Evolutionary conservation across 2,797 vertebrate genomes (phyloP).

Genomic region (Sebastes nivosus): DNA sequence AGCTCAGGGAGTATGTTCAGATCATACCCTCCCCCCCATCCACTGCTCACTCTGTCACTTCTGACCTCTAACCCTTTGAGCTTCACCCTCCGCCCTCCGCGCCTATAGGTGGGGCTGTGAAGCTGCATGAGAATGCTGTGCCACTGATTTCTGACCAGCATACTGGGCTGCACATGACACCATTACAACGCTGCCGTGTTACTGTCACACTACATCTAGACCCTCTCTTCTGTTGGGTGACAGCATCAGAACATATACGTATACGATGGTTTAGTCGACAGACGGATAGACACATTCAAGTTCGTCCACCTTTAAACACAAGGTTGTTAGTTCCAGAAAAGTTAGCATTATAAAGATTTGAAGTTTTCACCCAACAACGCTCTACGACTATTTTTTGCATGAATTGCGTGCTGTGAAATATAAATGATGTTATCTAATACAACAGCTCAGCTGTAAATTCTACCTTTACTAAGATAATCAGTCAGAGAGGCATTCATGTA

Average conservation of each 20-base stretch:
- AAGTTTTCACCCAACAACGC: slow-evolving; percentile 44
- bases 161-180: slow-evolving; percentile 19
- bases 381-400: not conserved
- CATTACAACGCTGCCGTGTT: not conserved
- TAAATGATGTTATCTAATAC: not conserved
- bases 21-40: not conserved
- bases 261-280: not conserved
- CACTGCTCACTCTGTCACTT: slow-evolving; percentile 53
- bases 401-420: no score
- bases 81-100: slow-evolving; percentile 28
- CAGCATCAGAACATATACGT: slow-evolving; percentile 4
- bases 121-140: slow-evolving; percentile 77
- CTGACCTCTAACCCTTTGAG: slow-evolving; percentile 53
- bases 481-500: not conserved
- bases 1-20: slow-evolving; percentile 85
- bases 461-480: not conserved
- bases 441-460: not conserved
- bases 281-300: no score
- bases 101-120: slow-evolving; percentile 38
- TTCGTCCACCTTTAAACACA: not conserved
- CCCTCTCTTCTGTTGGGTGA: slow-evolving; percentile 40
- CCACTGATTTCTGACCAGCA: slow-evolving; percentile 34
- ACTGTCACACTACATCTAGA: not conserved
- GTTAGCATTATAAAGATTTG: not conserved
- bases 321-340: not conserved